Percentiles rank a stretch among this genome's conserved stretches.
Evolutionary conservation across 64 coral and sea anemone species (phyloP).

Genomic region (Anthopleura sola): DNA sequence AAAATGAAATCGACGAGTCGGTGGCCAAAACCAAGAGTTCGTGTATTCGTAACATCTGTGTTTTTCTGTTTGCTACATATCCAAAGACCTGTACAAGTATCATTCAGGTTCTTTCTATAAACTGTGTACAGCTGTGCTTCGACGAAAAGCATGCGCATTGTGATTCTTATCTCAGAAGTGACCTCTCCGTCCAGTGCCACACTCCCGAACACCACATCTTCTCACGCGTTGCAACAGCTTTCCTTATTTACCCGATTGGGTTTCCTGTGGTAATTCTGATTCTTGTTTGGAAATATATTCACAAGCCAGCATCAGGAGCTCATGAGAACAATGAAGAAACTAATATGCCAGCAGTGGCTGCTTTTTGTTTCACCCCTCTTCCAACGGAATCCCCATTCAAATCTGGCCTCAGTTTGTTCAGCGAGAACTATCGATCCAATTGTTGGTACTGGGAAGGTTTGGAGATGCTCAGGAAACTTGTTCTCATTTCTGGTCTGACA

Average conservation of each 20-base stretch:
- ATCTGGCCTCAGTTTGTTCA: slow-evolving; percentile 69
- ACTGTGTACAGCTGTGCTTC: slow-evolving; percentile 32
- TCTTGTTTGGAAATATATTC: slow-evolving; percentile 52
- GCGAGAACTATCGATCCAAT: slow-evolving; percentile 61
- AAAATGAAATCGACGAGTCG: neutral
- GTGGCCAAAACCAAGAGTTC: slow-evolving; percentile 36
- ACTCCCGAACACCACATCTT: slow-evolving; percentile 22
- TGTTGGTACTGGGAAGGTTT: slow-evolving; percentile 56
- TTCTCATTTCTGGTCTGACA: no score
- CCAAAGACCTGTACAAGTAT: slow-evolving; percentile 41
- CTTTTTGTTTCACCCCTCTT: neutral
- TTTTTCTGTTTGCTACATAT: slow-evolving; percentile 25
- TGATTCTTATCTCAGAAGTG: slow-evolving; percentile 4
- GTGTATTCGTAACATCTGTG: slow-evolving; percentile 36
- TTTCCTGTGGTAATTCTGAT: slow-evolving; percentile 59
- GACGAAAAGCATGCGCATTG: neutral
- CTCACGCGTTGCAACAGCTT: slow-evolving; percentile 39
- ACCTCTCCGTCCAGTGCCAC: slow-evolving; percentile 34
- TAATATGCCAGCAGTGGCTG: neutral
- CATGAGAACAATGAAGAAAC: neutral
- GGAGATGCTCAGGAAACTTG: slow-evolving; percentile 8
- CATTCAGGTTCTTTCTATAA: slow-evolving; percentile 26
- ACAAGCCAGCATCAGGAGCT: neutral
- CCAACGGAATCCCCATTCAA: slow-evolving; percentile 39
- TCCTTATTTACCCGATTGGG: slow-evolving; percentile 58